These are phyloP conservation scores for Drosophila tristis DNA, from an alignment of 1,140 invertebrate species.

Conservation along the genomic window DNA sequence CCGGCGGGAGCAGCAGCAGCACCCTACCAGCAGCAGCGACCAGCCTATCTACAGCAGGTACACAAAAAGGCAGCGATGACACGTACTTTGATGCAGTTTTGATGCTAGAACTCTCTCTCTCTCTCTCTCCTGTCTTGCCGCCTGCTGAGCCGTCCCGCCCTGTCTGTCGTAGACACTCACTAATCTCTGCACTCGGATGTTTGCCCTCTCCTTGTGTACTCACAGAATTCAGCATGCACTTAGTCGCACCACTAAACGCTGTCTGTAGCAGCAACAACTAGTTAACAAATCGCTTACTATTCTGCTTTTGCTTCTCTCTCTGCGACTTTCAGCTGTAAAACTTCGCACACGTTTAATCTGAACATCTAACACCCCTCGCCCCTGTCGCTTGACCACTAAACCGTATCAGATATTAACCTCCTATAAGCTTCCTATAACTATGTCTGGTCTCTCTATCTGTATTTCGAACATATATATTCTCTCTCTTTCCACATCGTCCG, in stretches of 20 bases:
- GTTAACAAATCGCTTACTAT: constrained; percentile 45
- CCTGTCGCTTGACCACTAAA: constrained; percentile 22
- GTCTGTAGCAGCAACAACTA: constrained; percentile 14
- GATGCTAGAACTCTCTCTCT: constrained; percentile 37
- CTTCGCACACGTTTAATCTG: constrained; percentile 38
- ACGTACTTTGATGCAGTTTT: no score
- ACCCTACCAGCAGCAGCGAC: constrained; percentile 40
- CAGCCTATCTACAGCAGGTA: constrained; percentile 84
- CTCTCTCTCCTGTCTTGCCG: constrained; percentile 22
- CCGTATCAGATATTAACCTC: constrained; percentile 18
- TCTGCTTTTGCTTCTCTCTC: constrained; percentile 49
- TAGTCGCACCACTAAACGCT: constrained; percentile 8
- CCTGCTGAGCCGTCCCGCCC: neutral
- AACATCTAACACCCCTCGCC: constrained; percentile 20
- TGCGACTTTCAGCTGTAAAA: constrained; percentile 74
- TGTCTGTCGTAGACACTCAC: no score
- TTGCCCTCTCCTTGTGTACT: neutral
- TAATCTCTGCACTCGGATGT: neutral
- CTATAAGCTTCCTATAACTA: constrained; percentile 27
- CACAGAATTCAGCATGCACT: constrained; percentile 7
- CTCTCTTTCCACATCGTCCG: constrained; percentile 39
- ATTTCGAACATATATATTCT: constrained; percentile 38
- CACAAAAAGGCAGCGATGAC: neutral
- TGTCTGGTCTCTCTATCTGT: constrained; percentile 35
- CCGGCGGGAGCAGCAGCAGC: constrained; percentile 27